Evolutionary conservation across 2,113 vertebrate species (phyloP).

Genomic region (Scartelaos histophorus): DNA sequence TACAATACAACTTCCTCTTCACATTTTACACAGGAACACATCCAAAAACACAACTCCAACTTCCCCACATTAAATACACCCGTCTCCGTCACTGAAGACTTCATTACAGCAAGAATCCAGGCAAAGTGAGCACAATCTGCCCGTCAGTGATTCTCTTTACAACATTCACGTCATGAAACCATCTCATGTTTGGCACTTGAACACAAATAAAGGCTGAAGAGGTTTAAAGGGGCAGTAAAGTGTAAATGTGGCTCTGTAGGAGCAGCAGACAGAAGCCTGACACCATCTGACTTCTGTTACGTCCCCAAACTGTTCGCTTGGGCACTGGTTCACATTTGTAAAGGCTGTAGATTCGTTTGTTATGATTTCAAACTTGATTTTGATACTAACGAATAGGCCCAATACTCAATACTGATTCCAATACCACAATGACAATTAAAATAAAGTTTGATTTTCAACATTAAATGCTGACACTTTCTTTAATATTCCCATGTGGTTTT

Average conservation of each 20-base stretch:
- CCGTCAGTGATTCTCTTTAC: background rate
- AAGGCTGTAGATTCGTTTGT: too few species aligned
- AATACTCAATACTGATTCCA: too few species aligned
- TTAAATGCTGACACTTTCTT: too few species aligned
- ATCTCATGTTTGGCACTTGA: conserved; percentile 15
- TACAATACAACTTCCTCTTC: background rate
- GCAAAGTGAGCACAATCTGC: background rate
- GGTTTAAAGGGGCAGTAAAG: background rate
- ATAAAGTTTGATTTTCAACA: too few species aligned
- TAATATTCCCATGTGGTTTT: too few species aligned
- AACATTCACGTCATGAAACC: background rate
- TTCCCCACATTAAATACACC: background rate
- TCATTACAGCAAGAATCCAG: background rate
- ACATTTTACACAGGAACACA: conserved; percentile 4
- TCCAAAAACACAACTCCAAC: background rate
- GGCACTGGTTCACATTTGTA: too few species aligned
- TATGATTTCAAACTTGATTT: too few species aligned
- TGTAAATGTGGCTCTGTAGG: background rate
- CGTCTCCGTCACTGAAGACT: background rate
- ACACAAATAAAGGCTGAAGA: background rate
- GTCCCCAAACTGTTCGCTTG: too few species aligned
- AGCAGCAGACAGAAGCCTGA: background rate
- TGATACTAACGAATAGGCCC: too few species aligned
- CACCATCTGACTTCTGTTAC: too few species aligned
- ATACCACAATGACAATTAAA: too few species aligned